Evolutionary conservation across 2,888 invertebrate genomes (phyloP).

Genomic region (Carabus problematicus): DNA sequence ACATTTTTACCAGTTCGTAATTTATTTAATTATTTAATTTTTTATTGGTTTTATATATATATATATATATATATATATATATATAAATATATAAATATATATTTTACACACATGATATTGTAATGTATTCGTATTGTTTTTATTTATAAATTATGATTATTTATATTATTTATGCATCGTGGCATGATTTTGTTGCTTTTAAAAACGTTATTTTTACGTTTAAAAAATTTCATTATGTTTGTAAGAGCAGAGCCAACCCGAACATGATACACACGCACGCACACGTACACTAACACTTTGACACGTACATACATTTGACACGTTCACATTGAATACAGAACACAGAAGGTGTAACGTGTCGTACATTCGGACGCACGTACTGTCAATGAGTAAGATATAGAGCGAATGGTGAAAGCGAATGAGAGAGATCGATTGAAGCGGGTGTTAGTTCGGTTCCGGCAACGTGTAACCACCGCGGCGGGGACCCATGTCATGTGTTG

Average conservation of each 20-base stretch:
- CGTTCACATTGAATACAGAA: background rate
- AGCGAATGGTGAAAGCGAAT: constrained; percentile 24
- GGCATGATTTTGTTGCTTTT: constrained; percentile 57
- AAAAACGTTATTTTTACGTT: constrained; percentile 51
- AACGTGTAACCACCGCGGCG: too few species aligned
- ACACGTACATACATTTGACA: constrained; percentile 15
- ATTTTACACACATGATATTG: too few species aligned
- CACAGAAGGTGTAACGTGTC: background rate
- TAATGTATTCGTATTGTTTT: background rate
- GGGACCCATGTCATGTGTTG: too few species aligned
- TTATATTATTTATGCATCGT: constrained; percentile 56
- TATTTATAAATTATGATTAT: constrained; percentile 2
- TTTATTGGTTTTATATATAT: background rate
- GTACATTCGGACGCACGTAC: constrained; percentile 31
- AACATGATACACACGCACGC: constrained; percentile 46
- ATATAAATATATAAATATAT: too few species aligned
- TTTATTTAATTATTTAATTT: background rate
- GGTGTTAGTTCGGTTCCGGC: too few species aligned
- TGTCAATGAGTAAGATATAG: constrained; percentile 26
- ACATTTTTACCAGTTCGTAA: background rate
- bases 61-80: too few species aligned
- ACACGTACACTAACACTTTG: constrained; percentile 40
- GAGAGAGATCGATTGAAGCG: constrained; percentile 17
- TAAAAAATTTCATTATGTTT: constrained; percentile 50
- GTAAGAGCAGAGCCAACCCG: constrained; percentile 58